Evolutionary conservation across 2,113 vertebrate species (phyloP), one percentile per base, ranked within the genome.

Genomic region (Eurystomus gularis): DNA sequence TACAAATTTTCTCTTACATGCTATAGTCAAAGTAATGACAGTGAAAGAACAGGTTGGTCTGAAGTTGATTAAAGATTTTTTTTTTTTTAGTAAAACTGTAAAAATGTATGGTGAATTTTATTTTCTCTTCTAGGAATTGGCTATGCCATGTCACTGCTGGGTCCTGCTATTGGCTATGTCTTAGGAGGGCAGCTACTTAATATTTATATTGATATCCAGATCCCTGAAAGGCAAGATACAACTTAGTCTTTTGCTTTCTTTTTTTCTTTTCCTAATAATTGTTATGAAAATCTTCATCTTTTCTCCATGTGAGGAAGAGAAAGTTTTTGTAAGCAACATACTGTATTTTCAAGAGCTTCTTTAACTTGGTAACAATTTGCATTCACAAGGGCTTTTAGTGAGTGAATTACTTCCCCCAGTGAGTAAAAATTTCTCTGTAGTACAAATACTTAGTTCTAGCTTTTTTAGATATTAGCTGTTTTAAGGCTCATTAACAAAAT

Each of bases 161-260:
- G 98, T 58, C 98, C 98, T 86, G 98, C 98, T 73, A 23, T 98
- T 96, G 98, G 98, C 82, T 98, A 98, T 88, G 88, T 98, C 31
- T 78, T 98, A 87, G 98, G 98, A 94, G 98, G 98, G 68, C 98
- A 98, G 21, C 83, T 98, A 39, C 96, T 98, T 76, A 97, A 94
- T 51, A 4, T 98, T 85, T 98, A 98, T 91, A 98, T 98, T 96
- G 98, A 98, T 93, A 70, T 98, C 66, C 46, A 97, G 66, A 62
- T 86, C 58, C 88, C 94, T 62, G 42, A 95, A 96, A 98, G 97
- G 98, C 90, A 98, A 98, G 98, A 54, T 77, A 17, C 4, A 68
- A 65, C 48, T 70, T 82, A 52, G 3, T 61, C 33, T 92, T 82
- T 64, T 76, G 17, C 20, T 91, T 90, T 54, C 4, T n/a, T 89